Evolutionary conservation across 2,888 invertebrate genomes (phyloP).

Genomic region (Polia nebulosa): DNA sequence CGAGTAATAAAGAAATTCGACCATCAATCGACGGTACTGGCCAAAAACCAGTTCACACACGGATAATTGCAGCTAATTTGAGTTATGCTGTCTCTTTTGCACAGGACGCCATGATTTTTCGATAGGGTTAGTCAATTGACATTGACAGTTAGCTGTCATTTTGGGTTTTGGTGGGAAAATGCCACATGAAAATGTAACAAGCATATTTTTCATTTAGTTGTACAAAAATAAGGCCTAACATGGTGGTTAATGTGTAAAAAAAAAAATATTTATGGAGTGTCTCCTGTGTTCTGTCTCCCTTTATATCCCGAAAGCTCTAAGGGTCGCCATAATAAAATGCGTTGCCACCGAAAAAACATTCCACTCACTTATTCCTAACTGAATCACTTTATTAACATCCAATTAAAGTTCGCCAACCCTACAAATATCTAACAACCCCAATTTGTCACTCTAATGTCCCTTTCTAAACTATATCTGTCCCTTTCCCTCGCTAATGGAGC

Average conservation of each 20-base stretch:
- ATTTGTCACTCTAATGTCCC: slow-evolving; percentile 76
- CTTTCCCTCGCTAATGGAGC: slow-evolving; percentile 86
- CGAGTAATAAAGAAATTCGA: slow-evolving; percentile 28
- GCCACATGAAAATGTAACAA: neutral
- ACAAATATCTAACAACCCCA: slow-evolving; percentile 76
- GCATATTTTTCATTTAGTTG: neutral
- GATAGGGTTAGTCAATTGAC: slow-evolving; percentile 17
- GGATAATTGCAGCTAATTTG: slow-evolving; percentile 31
- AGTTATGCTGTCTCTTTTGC: slow-evolving; percentile 46
- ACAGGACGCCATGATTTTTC: slow-evolving; percentile 25
- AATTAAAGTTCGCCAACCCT: slow-evolving; percentile 65
- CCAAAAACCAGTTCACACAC: slow-evolving; percentile 46
- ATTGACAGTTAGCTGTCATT: slow-evolving; percentile 26
- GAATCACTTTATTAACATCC: slow-evolving; percentile 69
- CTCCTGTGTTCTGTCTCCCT: slow-evolving; percentile 9
- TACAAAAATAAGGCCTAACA: neutral
- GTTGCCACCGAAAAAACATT: slow-evolving; percentile 45
- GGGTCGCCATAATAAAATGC: slow-evolving; percentile 31
- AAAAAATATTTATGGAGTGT: neutral
- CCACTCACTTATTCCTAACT: slow-evolving; percentile 54
- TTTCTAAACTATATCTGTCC: slow-evolving; percentile 73
- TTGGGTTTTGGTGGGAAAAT: slow-evolving; percentile 10
- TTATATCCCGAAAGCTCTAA: slow-evolving; percentile 13
- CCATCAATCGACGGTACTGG: slow-evolving; percentile 41
- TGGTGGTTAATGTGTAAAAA: neutral